Percentiles rank a stretch among this genome's conserved stretches.
These are phyloP conservation scores for Tiliacea citrago DNA, from an alignment of 2,888 invertebrate species.

Conservation along the genomic window DNA sequence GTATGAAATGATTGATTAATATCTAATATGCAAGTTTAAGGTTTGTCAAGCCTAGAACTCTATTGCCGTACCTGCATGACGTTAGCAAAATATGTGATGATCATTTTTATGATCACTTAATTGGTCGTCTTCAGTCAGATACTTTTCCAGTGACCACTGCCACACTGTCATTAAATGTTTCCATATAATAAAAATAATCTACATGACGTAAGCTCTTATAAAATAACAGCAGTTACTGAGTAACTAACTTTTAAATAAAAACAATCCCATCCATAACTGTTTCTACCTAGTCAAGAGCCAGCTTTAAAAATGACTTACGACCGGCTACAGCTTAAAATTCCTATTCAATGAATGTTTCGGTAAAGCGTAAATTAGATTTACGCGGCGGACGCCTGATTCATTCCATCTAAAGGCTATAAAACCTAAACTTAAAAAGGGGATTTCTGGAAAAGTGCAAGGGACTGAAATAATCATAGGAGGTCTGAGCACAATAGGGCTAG, in stretches of 20 bases:
- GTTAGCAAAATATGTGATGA: not conserved
- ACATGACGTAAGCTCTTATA: not conserved
- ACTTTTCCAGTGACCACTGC: no score
- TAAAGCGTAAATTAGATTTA: constrained; percentile 81
- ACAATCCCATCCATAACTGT: constrained; percentile 25
- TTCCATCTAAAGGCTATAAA: constrained; percentile 82
- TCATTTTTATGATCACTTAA: not conserved
- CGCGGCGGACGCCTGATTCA: constrained; percentile 78
- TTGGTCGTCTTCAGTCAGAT: not conserved
- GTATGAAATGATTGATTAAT: constrained; percentile 42
- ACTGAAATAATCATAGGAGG: constrained; percentile 90
- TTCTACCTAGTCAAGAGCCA: constrained; percentile 59
- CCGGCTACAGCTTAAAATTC: constrained; percentile 69
- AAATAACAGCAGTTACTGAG: constrained; percentile 25
- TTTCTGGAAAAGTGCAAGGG: constrained; percentile 87
- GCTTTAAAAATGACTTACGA: constrained; percentile 71
- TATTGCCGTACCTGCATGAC: not conserved
- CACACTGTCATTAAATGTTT: constrained; percentile 9
- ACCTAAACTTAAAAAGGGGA: constrained; percentile 82
- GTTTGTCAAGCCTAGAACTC: constrained; percentile 10
- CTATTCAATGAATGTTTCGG: constrained; percentile 73
- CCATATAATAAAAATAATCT: not conserved
- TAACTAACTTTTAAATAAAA: constrained; percentile 41
- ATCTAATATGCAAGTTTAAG: constrained; percentile 1
- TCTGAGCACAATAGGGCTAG: constrained; percentile 88